These are phyloP conservation scores for Phytoseiulus persimilis DNA, from an alignment of 2,888 invertebrate genomes.

Conservation along the genomic window DNA sequence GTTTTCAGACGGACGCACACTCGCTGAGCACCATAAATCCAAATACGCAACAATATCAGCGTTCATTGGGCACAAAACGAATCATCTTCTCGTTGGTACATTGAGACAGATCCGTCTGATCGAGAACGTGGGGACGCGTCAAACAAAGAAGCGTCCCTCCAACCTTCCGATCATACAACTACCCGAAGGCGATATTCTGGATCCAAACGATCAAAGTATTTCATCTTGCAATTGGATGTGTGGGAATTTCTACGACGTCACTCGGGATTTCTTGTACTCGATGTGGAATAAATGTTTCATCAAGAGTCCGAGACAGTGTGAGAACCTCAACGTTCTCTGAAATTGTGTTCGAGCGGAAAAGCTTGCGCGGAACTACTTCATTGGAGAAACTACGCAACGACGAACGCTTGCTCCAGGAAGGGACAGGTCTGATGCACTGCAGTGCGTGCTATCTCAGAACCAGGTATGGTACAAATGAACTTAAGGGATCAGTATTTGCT, in stretches of 20 bases:
- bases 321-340: not conserved
- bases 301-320: not conserved
- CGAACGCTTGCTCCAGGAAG: not conserved
- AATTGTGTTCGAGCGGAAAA: not conserved
- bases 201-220: not conserved
- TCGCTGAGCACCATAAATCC: not conserved
- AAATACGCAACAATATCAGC: conserved; percentile 5
- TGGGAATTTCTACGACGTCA: not conserved
- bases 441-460: not conserved
- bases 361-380: not conserved
- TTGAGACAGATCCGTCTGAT: not conserved
- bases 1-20: not conserved
- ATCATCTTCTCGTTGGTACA: not conserved
- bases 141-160: not conserved
- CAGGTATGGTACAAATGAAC: not conserved
- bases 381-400: not conserved
- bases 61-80: not conserved
- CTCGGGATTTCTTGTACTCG: not conserved
- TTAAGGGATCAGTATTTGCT: not conserved
- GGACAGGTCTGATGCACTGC: not conserved
- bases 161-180: not conserved
- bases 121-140: not conserved
- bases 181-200: not conserved
- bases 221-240: not conserved
- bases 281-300: not conserved